phyloP scores from a whole-genome alignment of 2,797 vertebrate species.

The Anolis apletophallus region DNA sequence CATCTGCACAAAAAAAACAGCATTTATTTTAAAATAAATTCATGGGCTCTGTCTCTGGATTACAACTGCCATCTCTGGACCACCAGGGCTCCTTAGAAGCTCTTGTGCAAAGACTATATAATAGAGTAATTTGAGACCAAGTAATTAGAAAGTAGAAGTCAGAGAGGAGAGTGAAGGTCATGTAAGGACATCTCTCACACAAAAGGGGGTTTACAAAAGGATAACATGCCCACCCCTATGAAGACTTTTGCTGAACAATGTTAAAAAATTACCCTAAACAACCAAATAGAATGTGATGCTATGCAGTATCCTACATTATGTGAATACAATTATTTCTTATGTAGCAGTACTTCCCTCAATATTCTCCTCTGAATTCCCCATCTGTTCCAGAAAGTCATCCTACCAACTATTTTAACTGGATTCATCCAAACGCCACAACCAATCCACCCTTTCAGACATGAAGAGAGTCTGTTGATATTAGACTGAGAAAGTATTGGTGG shows the following conservation, averaged over 20 bases:
- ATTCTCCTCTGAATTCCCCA: background rate
- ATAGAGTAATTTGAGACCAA: accelerated
- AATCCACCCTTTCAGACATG: background rate
- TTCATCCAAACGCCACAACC: background rate
- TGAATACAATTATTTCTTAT: background rate
- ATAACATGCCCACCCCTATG: background rate
- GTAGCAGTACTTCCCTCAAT: background rate
- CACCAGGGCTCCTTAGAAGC: background rate
- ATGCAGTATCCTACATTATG: background rate
- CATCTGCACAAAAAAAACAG: constrained; percentile 19
- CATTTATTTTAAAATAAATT: background rate
- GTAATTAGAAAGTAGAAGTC: background rate
- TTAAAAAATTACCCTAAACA: background rate
- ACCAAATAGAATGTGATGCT: background rate
- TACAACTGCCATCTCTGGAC: constrained; percentile 1
- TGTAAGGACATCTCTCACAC: background rate
- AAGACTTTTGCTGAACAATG: background rate
- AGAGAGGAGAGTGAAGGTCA: background rate
- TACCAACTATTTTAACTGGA: background rate
- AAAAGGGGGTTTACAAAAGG: constrained; percentile 20
- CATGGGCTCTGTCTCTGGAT: constrained; percentile 10
- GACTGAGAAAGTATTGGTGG: background rate
- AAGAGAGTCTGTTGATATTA: background rate
- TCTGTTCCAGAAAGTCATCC: background rate
- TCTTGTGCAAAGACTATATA: background rate